These are phyloP conservation scores for Glaucidium brasilianum DNA, from an alignment of 2,113 vertebrate species.

Conservation along the genomic window DNA sequence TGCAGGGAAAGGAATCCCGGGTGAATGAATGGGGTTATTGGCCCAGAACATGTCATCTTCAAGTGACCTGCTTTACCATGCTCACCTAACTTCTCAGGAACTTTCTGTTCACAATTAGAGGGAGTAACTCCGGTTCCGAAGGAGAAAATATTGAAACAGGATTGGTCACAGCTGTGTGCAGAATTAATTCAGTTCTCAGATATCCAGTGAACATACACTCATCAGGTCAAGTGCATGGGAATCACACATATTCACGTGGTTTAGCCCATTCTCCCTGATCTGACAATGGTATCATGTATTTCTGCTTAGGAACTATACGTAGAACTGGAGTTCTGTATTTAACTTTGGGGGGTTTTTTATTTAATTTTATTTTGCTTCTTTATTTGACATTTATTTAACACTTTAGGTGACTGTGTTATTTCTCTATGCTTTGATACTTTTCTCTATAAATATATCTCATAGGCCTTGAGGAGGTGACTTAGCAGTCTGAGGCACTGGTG, in stretches of 20 bases:
- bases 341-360: neutral
- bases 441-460: neutral
- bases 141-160: neutral
- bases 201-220: fast-evolving
- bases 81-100: neutral
- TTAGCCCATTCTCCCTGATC: neutral
- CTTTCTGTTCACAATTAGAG: neutral
- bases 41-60: neutral
- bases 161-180: neutral
- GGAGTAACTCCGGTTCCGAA: neutral
- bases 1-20: neutral
- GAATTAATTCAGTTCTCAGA: neutral
- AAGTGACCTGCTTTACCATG: neutral
- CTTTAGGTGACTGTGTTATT: neutral
- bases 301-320: neutral
- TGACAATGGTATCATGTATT: neutral
- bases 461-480: neutral
- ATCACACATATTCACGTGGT: neutral
- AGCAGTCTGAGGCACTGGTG: neutral
- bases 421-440: neutral
- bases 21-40: neutral
- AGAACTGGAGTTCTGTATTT: neutral
- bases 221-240: neutral
- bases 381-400: neutral
- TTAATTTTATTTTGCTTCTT: neutral